phyloP scores from a whole-genome alignment of 2,797 vertebrate species.

The Danio kyathit region DNA sequence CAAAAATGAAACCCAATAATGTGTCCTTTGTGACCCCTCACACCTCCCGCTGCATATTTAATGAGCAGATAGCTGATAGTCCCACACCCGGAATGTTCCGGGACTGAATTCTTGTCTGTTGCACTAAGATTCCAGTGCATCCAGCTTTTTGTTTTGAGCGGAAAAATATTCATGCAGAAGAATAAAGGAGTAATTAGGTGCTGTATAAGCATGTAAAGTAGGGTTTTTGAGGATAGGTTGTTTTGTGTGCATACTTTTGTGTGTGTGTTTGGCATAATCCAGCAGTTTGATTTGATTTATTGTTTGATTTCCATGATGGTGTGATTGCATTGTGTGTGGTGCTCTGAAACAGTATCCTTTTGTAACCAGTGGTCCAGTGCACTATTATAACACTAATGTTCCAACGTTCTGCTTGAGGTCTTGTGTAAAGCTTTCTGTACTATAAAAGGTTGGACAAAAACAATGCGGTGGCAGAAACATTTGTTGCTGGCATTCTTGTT shows the following conservation, averaged over 20 bases:
- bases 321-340: neutral
- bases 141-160: slow-evolving; percentile 53
- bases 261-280: slow-evolving; percentile 29
- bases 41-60: slow-evolving; percentile 70
- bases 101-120: slow-evolving; percentile 40
- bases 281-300: neutral
- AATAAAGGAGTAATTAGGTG: slow-evolving; percentile 23
- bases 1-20: slow-evolving; percentile 70
- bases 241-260: slow-evolving; percentile 56
- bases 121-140: slow-evolving; percentile 13
- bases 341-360: slow-evolving; percentile 33
- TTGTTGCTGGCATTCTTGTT: too few relatives aligned
- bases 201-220: slow-evolving; percentile 22
- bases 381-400: slow-evolving; percentile 39
- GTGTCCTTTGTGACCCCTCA: slow-evolving; percentile 66
- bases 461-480: neutral
- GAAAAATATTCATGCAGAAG: slow-evolving; percentile 49
- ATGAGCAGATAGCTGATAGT: slow-evolving; percentile 73
- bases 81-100: slow-evolving; percentile 67
- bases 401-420: slow-evolving; percentile 2
- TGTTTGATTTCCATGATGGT: neutral
- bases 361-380: slow-evolving; percentile 9
- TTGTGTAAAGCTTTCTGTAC: slow-evolving; percentile 22
- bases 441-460: neutral
- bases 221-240: neutral